A percentile compares a stretch with the other conserved stretches of the same genome.
These are phyloP conservation scores for Polydrusus pterygomalis DNA, from an alignment of 2,888 invertebrate genomes.

Conservation along the genomic window DNA sequence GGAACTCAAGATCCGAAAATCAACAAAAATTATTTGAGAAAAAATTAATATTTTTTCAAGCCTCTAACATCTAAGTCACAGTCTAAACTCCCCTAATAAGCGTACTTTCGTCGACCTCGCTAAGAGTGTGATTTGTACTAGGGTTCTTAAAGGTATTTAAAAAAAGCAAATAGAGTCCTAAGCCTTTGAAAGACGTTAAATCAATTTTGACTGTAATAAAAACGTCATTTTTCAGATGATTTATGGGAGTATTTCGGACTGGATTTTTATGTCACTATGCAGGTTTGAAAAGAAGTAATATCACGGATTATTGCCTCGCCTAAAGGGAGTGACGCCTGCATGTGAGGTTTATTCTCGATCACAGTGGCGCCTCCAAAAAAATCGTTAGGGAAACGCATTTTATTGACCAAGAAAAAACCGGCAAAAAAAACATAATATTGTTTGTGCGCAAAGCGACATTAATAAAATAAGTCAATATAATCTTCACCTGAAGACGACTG, in stretches of 20 bases:
- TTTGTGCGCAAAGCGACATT: too few relatives aligned
- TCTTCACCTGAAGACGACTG: too few relatives aligned
- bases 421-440: too few relatives aligned
- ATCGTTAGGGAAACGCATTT: too few relatives aligned
- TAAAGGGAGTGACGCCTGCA: constrained; percentile 17
- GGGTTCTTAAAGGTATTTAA: background rate
- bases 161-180: background rate
- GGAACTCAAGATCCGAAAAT: background rate
- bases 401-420: too few relatives aligned
- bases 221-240: constrained; percentile 17
- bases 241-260: constrained; percentile 9
- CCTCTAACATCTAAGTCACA: too few relatives aligned
- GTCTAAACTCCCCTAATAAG: too few relatives aligned
- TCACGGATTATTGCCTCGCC: constrained; percentile 24
- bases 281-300: constrained; percentile 16
- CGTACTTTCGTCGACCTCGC: too few relatives aligned
- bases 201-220: constrained; percentile 23
- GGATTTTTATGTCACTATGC: constrained; percentile 14
- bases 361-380: too few relatives aligned
- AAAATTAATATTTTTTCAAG: too few relatives aligned
- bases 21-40: background rate
- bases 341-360: background rate
- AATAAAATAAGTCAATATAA: too few relatives aligned
- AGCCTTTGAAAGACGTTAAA: constrained; percentile 1
- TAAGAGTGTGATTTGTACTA: background rate